A percentile compares a stretch with the other conserved stretches of the same genome.
Evolutionary conservation across 2,888 invertebrate genomes (phyloP).

Genomic region (Rotaria sp.): DNA sequence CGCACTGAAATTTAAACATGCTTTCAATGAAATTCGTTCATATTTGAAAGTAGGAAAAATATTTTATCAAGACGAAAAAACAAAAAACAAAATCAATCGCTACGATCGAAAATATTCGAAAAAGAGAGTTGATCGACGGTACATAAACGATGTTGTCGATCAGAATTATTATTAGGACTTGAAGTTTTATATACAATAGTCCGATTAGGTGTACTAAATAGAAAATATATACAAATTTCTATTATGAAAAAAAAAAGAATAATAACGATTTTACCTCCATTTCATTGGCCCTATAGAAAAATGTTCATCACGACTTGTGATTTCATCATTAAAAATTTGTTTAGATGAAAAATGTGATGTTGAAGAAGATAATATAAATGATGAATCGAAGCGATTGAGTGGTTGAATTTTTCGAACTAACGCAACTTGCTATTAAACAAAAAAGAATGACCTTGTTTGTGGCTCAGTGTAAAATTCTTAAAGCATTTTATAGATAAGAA

Average conservation of each 20-base stretch:
- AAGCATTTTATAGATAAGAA: background rate
- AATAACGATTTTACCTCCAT: background rate
- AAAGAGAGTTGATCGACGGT: no score
- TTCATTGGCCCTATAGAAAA: background rate
- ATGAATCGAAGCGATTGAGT: background rate
- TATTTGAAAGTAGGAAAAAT: no score
- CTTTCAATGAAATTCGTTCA: no score
- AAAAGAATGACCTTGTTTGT: no score
- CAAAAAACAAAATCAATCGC: no score
- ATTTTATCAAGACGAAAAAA: no score
- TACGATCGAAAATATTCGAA: no score
- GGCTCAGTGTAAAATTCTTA: no score
- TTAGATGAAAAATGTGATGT: background rate
- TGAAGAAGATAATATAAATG: background rate
- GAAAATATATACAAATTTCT: background rate
- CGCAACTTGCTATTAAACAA: background rate
- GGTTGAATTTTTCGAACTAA: conserved; percentile 4
- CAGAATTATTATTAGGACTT: background rate
- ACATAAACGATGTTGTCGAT: background rate
- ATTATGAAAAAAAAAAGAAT: background rate
- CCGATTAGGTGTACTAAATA: background rate
- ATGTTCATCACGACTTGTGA: background rate
- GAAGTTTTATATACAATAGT: background rate
- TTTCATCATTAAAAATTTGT: background rate
- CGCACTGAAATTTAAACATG: no score